Conservation (phyloP, 2,888 invertebrate species). For the Drosophila yooni region DNA sequence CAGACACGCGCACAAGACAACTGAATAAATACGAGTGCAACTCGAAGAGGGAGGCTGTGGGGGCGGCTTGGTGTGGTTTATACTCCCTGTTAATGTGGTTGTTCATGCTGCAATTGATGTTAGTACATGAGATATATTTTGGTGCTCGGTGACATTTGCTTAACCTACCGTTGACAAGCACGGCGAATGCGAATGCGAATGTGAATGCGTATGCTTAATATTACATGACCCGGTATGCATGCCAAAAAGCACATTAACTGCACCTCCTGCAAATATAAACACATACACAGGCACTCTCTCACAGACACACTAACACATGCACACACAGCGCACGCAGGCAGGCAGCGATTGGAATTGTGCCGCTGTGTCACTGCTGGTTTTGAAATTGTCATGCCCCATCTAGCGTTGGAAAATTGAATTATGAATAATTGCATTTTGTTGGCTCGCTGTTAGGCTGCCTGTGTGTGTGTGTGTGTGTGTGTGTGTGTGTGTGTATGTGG, state of each 20-base stretch:
- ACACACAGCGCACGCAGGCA: constrained; percentile 13
- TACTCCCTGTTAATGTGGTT: constrained; percentile 44
- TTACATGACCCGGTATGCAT: constrained; percentile 74
- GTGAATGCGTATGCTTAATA: constrained; percentile 72
- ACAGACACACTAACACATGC: background rate
- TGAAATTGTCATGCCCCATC: constrained; percentile 71
- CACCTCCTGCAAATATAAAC: constrained; percentile 33
- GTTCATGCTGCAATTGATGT: constrained; percentile 31
- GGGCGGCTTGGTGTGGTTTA: background rate
- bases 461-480: background rate
- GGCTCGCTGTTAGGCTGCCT: constrained; percentile 4
- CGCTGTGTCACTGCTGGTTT: constrained; percentile 46
- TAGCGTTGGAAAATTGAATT: constrained; percentile 75
- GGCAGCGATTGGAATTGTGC: constrained; percentile 45
- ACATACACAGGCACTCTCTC: background rate
- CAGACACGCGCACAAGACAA: constrained; percentile 28
- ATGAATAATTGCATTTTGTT: constrained; percentile 75
- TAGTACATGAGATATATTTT: constrained; percentile 53
- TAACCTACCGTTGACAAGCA: constrained; percentile 66
- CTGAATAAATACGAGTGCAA: constrained; percentile 45
- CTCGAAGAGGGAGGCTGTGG: background rate
- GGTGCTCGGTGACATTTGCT: constrained; percentile 66
- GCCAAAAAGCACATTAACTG: constrained; percentile 75
- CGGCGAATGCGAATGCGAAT: constrained; percentile 62
- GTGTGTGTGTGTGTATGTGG: background rate